Evolutionary conservation across 2,797 vertebrate species (phyloP).

Genomic region (Falco cherrug): DNA sequence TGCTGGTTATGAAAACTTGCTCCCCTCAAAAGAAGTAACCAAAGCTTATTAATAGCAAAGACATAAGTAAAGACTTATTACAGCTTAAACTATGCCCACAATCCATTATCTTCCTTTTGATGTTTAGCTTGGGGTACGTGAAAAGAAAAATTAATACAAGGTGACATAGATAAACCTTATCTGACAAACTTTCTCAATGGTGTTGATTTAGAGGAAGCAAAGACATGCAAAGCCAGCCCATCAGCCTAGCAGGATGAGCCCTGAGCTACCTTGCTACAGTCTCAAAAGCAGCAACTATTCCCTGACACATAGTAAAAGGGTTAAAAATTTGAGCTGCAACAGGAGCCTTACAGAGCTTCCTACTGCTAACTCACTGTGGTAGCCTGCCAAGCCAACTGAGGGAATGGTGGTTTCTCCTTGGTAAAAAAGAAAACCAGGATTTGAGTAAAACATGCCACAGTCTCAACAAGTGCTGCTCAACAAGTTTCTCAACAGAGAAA

Average conservation of each 20-base stretch:
- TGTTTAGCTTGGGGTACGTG: background rate
- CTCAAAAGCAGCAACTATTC: background rate
- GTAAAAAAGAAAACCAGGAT: conserved; percentile 39
- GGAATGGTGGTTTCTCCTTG: conserved; percentile 27
- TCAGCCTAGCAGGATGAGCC: background rate
- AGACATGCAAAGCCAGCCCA: background rate
- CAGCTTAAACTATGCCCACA: background rate
- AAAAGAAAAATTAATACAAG: background rate
- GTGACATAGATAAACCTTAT: background rate
- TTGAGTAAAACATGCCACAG: conserved; percentile 32
- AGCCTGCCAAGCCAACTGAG: conserved; percentile 15
- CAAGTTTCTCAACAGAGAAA: background rate
- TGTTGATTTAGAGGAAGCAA: background rate
- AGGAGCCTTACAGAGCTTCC: background rate
- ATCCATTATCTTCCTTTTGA: background rate
- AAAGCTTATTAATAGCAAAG: background rate
- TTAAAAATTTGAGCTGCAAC: background rate
- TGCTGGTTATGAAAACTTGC: background rate
- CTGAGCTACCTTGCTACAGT: background rate
- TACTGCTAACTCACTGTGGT: background rate
- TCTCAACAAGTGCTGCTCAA: background rate
- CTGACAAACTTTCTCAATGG: background rate
- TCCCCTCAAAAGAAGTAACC: background rate
- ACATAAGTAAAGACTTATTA: background rate
- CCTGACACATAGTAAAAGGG: background rate